Evolutionary conservation across 2,888 invertebrate species (phyloP), one percentile per base, ranked within the genome.

Genomic region (Megaustenia siamemsis): DNA sequence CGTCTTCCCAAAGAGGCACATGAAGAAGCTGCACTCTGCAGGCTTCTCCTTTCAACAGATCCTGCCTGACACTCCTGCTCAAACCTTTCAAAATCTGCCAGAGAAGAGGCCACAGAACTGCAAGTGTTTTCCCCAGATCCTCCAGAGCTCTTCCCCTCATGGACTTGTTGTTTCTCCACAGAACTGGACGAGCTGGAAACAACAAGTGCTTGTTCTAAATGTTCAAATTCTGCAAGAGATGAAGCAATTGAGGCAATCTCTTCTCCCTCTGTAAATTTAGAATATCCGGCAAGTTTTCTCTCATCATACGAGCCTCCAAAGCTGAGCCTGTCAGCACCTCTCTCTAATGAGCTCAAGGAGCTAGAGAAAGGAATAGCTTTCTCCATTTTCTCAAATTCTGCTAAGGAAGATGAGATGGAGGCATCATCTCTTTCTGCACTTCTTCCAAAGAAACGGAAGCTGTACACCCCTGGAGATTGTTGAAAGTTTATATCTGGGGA

Each of bases 341-440:
- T 89, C 86, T 92, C 98, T 92, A 97, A 97, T 2, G 97, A 98
- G 18, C 97, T 96, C 40, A 92, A 88, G 49, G 92, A 92, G 68
- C 91, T 90, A 15, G 90, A 90, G 32, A 90, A 88, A 49, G 87
- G 89, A 38, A 98, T 96, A 0, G 97, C 97, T 90, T 96, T 96
- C 94, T 98, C 98, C n/a, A 98, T 94, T 88, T 96, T 96, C 95
- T 98, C 98, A 95, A 98, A 98, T 93, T 98, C 98, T 94, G 98
- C 98, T 86, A 98, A 87, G 4, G 93, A 95, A 10, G 98, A 98
- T 88, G 97, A 97, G 94, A 98, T 96, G 0, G 98, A 98, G 66
- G 97, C 95, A 92, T 98, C 97, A 92, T 98, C 98, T 92, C 97
- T 97, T 90, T 98, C 98, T 24, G 96, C 96, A 89, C 96, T 96